A percentile compares a stretch with the other conserved stretches of the same genome.
phyloP scores from a whole-genome alignment of 2,113 vertebrate genomes.

The Corvus moneduloides region DNA sequence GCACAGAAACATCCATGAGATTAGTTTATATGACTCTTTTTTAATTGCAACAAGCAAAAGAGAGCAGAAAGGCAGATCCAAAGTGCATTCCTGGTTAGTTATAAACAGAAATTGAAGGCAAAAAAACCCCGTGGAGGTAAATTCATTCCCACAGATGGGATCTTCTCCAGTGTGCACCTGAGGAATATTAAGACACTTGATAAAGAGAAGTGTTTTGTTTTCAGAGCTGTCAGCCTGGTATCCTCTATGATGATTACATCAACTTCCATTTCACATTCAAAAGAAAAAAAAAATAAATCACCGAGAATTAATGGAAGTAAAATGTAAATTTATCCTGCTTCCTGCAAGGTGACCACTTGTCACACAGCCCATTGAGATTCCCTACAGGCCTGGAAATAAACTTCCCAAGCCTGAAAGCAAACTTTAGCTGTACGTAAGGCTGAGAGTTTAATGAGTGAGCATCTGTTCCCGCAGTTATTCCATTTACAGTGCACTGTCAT shows the following conservation, averaged over 20 bases:
- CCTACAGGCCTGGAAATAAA: background rate
- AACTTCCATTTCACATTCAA: background rate
- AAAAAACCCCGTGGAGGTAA: background rate
- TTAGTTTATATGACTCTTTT: background rate
- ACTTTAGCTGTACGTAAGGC: background rate
- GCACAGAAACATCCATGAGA: background rate
- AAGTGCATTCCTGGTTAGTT: background rate
- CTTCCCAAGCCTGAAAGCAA: background rate
- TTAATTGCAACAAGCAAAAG: background rate
- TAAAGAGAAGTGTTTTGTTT: background rate
- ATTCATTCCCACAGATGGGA: background rate
- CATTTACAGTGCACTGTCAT: background rate
- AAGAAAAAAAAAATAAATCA: background rate
- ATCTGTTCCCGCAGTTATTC: background rate
- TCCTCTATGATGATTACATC: background rate
- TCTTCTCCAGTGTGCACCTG: background rate
- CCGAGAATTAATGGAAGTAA: background rate
- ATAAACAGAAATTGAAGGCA: background rate
- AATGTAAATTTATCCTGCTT: background rate
- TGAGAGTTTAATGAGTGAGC: background rate
- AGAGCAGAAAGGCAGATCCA: background rate
- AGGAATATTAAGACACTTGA: background rate
- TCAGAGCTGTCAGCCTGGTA: background rate
- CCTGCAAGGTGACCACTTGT: constrained; percentile 18
- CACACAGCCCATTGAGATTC: background rate